These are phyloP conservation scores for Helicorthomorpha holstii DNA, from an alignment of 1,140 invertebrate species.

Conservation along the genomic window DNA sequence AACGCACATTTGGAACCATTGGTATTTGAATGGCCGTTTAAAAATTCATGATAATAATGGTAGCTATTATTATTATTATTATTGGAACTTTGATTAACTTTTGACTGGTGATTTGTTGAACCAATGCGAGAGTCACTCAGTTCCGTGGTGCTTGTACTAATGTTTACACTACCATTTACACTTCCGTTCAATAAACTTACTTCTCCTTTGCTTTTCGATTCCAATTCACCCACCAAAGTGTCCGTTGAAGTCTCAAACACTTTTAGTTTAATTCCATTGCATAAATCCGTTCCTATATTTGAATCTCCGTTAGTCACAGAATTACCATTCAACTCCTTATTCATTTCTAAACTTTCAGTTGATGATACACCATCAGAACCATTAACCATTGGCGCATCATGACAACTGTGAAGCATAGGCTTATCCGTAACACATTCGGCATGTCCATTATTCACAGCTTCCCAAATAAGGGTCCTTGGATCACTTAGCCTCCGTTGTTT, in stretches of 20 bases:
- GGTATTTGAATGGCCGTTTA: too few species aligned
- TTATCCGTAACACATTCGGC: background rate
- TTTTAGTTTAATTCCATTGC: slow-evolving; percentile 7
- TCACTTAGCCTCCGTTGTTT: slow-evolving; percentile 55
- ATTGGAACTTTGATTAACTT: too few species aligned
- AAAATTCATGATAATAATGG: too few species aligned
- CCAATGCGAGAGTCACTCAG: slow-evolving; percentile 22
- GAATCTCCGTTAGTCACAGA: slow-evolving; percentile 6
- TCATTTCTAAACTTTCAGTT: background rate
- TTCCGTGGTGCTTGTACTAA: slow-evolving; percentile 25
- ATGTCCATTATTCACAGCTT: background rate
- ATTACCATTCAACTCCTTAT: background rate
- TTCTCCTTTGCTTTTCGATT: slow-evolving; percentile 8
- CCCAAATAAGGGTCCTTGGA: too few species aligned
- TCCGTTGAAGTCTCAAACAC: slow-evolving; percentile 31
- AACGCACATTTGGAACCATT: too few species aligned
- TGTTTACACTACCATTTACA: slow-evolving; percentile 12
- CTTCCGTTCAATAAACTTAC: background rate
- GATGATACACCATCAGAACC: background rate
- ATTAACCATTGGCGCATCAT: slow-evolving; percentile 22
- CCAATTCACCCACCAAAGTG: slow-evolving; percentile 26
- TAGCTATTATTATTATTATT: too few species aligned
- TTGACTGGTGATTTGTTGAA: too few species aligned
- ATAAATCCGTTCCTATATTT: background rate
- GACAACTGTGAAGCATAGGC: background rate